phyloP scores from a whole-genome alignment of 2,888 invertebrate genomes.

The Spodoptera exigua region DNA sequence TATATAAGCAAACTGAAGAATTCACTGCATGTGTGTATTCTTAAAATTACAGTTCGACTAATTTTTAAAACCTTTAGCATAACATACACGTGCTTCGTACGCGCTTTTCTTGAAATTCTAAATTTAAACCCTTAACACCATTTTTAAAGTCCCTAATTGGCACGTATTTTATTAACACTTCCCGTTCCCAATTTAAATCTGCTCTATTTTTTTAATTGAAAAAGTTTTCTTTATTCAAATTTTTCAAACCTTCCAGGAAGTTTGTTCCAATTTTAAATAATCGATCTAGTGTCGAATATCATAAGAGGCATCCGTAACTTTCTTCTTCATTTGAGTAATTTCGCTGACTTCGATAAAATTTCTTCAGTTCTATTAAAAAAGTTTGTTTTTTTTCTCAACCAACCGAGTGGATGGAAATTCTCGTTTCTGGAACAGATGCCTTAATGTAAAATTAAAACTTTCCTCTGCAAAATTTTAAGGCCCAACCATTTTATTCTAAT shows the following conservation, averaged over 20 bases:
- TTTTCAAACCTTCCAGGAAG: slow-evolving; percentile 26
- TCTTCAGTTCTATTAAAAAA: slow-evolving; percentile 69
- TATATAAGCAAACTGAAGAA: no score
- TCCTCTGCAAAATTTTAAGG: slow-evolving; percentile 62
- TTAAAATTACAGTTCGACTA: no score
- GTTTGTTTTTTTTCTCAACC: slow-evolving; percentile 59
- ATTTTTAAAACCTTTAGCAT: no score
- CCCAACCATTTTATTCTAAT: slow-evolving; percentile 36
- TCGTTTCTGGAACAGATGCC: slow-evolving; percentile 64
- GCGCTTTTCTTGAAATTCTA: no score
- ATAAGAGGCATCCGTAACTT: slow-evolving; percentile 58
- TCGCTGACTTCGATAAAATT: slow-evolving; percentile 62
- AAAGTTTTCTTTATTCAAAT: slow-evolving; percentile 26
- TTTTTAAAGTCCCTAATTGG: background rate
- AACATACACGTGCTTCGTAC: no score
- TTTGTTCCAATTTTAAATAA: slow-evolving; percentile 39
- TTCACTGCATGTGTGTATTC: no score
- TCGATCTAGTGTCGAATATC: slow-evolving; percentile 56
- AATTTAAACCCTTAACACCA: background rate
- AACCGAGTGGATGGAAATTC: slow-evolving; percentile 60
- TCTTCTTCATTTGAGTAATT: slow-evolving; percentile 66
- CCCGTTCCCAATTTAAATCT: slow-evolving; percentile 18
- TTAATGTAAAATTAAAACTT: slow-evolving; percentile 72
- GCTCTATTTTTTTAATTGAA: slow-evolving; percentile 25
- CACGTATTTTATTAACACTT: slow-evolving; percentile 9